A percentile compares a stretch with the other conserved stretches of the same genome.
Evolutionary conservation across 2,797 vertebrate genomes (phyloP).

Genomic region (Pseudochirops corinnae): DNA sequence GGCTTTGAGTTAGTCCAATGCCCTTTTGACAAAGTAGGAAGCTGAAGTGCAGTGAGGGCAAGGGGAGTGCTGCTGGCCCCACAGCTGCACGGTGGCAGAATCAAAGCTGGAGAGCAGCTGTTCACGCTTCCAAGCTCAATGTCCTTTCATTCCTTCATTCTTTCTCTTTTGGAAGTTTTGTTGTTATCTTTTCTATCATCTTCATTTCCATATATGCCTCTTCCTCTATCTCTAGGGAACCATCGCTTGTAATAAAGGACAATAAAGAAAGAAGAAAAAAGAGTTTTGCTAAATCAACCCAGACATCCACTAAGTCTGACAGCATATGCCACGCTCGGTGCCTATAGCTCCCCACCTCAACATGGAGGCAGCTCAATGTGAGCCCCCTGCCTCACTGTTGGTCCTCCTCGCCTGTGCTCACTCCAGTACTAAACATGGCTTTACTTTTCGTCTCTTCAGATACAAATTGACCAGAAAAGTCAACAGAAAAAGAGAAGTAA

Average conservation of each 20-base stretch:
- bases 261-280: neutral
- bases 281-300: neutral
- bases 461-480: constrained; percentile 8
- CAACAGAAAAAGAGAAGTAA: neutral
- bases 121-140: neutral
- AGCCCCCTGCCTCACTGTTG: neutral
- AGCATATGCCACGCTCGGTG: neutral
- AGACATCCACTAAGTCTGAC: neutral
- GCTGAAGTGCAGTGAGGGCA: neutral
- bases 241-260: neutral
- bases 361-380: neutral
- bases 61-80: too few relatives aligned
- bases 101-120: neutral
- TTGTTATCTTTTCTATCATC: neutral
- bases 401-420: neutral
- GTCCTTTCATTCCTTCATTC: neutral
- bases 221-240: neutral
- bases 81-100: neutral
- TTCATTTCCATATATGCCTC: neutral
- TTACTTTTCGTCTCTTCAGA: neutral
- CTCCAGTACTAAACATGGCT: neutral
- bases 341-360: neutral
- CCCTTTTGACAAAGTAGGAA: neutral
- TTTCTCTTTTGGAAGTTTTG: neutral
- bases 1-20: neutral